phyloP scores from a whole-genome alignment of 2,797 vertebrate species.

The Aplochiton taeniatus region DNA sequence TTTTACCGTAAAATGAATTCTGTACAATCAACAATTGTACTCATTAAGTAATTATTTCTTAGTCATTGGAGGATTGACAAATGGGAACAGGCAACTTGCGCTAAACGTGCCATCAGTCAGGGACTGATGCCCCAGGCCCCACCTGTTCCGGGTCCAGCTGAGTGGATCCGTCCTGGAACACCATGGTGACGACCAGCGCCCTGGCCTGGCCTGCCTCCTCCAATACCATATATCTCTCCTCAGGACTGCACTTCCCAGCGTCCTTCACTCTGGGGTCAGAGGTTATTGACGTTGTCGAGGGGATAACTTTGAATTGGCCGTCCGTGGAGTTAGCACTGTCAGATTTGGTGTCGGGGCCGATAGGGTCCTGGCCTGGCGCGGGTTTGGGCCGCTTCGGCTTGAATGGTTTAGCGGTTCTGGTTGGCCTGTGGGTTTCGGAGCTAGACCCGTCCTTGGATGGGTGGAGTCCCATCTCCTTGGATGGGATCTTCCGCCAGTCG shows the following conservation, averaged over 20 bases:
- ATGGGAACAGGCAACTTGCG: too few species aligned
- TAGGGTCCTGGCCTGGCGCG: not conserved
- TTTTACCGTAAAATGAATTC: too few species aligned
- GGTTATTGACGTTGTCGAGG: conserved; percentile 37
- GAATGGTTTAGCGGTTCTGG: conserved; percentile 15
- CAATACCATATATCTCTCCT: conserved; percentile 71
- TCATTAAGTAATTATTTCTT: too few species aligned
- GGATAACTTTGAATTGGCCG: conserved; percentile 25
- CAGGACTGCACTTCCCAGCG: conserved; percentile 60
- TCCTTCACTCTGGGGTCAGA: conserved; percentile 73
- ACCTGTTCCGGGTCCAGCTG: conserved; percentile 84
- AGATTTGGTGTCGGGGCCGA: conserved; percentile 9
- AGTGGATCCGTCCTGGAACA: conserved; percentile 84
- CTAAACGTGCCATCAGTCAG: not conserved
- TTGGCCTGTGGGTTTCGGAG: conserved; percentile 2
- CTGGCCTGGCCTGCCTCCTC: conserved; percentile 57
- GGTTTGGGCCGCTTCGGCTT: conserved; percentile 20
- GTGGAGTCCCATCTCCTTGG: not conserved
- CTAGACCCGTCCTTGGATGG: conserved; percentile 2
- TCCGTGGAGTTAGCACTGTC: not conserved
- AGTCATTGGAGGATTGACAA: too few species aligned
- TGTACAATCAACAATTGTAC: too few species aligned
- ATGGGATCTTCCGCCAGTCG: not conserved
- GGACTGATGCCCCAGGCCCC: conserved; percentile 11
- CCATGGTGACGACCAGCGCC: conserved; percentile 78